Conservation (phyloP, 2,113 vertebrate genomes). For the Peromyscus leucopus region DNA sequence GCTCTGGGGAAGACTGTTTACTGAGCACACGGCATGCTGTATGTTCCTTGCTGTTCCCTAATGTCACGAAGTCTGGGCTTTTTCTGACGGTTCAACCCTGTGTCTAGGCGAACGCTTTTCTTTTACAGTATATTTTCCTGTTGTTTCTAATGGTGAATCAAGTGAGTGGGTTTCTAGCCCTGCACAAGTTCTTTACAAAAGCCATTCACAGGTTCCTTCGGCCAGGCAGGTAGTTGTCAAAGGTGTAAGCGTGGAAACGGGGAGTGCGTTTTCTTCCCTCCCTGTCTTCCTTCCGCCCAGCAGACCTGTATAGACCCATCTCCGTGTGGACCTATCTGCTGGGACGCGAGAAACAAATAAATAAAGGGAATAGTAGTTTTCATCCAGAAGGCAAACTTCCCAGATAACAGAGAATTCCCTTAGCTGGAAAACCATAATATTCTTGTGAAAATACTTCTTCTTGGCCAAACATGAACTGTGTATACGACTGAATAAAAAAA, state of each 20-base stretch:
- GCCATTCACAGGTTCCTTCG: slow-evolving; percentile 44
- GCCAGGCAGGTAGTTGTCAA: background rate
- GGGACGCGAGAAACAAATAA: background rate
- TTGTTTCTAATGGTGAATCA: slow-evolving; percentile 59
- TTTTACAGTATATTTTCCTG: slow-evolving; percentile 52
- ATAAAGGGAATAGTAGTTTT: slow-evolving; percentile 3
- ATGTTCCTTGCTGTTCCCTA: slow-evolving; percentile 25
- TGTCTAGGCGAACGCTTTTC: slow-evolving; percentile 49
- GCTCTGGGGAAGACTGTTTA: slow-evolving; percentile 8
- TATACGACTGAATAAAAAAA: slow-evolving; percentile 53
- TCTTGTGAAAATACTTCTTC: slow-evolving; percentile 35
- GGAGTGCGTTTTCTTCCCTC: background rate
- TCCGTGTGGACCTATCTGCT: background rate
- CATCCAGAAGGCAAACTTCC: slow-evolving; percentile 28
- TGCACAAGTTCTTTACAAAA: slow-evolving; percentile 38
- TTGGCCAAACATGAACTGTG: slow-evolving; percentile 49
- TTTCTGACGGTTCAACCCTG: slow-evolving; percentile 40
- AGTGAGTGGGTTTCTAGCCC: slow-evolving; percentile 47
- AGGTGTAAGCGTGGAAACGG: background rate
- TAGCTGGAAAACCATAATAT: background rate
- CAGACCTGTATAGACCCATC: slow-evolving; percentile 33
- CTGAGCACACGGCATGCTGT: background rate
- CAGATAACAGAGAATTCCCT: background rate
- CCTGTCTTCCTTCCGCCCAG: background rate
- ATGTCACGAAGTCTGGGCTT: slow-evolving; percentile 52